A percentile compares a stretch with the other conserved stretches of the same genome.
These are phyloP conservation scores for Myiothlypis chrysogaster DNA, from an alignment of 2,797 vertebrate species.

Conservation along the genomic window DNA sequence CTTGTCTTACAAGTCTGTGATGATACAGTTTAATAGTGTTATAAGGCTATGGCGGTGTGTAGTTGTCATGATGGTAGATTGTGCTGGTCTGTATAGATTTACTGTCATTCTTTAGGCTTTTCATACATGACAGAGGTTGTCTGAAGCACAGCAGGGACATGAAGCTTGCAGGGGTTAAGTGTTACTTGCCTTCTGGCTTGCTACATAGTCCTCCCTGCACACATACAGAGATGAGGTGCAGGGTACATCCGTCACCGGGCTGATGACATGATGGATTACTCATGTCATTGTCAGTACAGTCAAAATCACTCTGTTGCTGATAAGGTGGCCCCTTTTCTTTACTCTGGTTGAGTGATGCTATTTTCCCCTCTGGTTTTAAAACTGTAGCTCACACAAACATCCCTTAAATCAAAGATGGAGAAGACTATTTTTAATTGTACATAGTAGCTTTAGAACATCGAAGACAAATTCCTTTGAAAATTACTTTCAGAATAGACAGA, in stretches of 20 bases:
- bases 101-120: slow-evolving; percentile 79
- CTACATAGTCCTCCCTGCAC: slow-evolving; percentile 73
- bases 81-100: slow-evolving; percentile 82
- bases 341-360: slow-evolving; percentile 60
- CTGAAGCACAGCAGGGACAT: slow-evolving; percentile 72
- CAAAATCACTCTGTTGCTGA: slow-evolving; percentile 80
- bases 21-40: slow-evolving; percentile 74
- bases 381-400: background rate
- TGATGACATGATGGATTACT: slow-evolving; percentile 88
- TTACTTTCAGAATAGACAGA: background rate
- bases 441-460: background rate
- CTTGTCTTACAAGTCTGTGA: slow-evolving; percentile 72
- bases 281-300: slow-evolving; percentile 83
- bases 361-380: slow-evolving; percentile 62
- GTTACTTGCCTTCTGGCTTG: slow-evolving; percentile 78
- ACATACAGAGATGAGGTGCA: slow-evolving; percentile 75
- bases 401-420: background rate
- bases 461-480: background rate
- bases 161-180: slow-evolving; percentile 80
- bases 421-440: background rate
- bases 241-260: slow-evolving; percentile 74
- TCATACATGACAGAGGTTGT: slow-evolving; percentile 77
- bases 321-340: slow-evolving; percentile 77
- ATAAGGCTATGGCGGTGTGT: slow-evolving; percentile 69
- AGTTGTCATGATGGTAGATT: slow-evolving; percentile 79